A percentile compares a stretch with the other conserved stretches of the same genome.
These are phyloP conservation scores for Theonella swinhoei DNA, from an alignment of 37 sponge, comb jelly and placozoan species.

Conservation along the genomic window DNA sequence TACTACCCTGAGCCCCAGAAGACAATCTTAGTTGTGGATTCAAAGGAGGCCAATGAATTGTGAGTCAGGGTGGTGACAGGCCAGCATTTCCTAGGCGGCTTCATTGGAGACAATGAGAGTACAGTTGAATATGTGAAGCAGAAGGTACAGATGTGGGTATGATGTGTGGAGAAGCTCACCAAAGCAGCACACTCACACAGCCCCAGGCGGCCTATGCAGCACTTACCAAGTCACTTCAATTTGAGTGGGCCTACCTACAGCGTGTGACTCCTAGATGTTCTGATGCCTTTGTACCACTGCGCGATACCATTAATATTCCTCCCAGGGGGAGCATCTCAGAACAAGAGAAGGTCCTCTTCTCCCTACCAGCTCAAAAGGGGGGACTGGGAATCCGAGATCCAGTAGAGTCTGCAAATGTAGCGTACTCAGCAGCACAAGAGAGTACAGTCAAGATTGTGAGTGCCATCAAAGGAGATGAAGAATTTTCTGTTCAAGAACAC, in stretches of 20 bases:
- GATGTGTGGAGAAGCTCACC: background rate
- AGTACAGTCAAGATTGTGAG: background rate
- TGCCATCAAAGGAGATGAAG: slow-evolving; percentile 20
- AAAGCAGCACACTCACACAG: background rate
- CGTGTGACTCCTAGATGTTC: slow-evolving; percentile 13
- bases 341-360: slow-evolving; percentile 7
- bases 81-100: background rate
- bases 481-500: slow-evolving; percentile 20
- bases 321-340: slow-evolving; percentile 1
- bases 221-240: slow-evolving; percentile 29
- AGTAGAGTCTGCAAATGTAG: background rate
- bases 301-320: slow-evolving; percentile 4
- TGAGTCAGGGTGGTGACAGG: background rate
- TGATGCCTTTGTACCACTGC: slow-evolving; percentile 15
- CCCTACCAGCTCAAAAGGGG: slow-evolving; percentile 19
- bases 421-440: background rate
- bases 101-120: slow-evolving; percentile 17
- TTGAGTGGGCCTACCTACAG: slow-evolving; percentile 38
- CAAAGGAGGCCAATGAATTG: slow-evolving; percentile 7
- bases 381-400: slow-evolving; percentile 23
- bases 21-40: slow-evolving; percentile 18
- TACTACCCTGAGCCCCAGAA: slow-evolving; percentile 49
- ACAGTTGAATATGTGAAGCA: background rate
- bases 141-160: slow-evolving; percentile 7
- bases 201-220: slow-evolving; percentile 30